Evolutionary conservation across 2,888 invertebrate genomes (phyloP).

Genomic region (Scaptodrosophila latifasciaeformis): DNA sequence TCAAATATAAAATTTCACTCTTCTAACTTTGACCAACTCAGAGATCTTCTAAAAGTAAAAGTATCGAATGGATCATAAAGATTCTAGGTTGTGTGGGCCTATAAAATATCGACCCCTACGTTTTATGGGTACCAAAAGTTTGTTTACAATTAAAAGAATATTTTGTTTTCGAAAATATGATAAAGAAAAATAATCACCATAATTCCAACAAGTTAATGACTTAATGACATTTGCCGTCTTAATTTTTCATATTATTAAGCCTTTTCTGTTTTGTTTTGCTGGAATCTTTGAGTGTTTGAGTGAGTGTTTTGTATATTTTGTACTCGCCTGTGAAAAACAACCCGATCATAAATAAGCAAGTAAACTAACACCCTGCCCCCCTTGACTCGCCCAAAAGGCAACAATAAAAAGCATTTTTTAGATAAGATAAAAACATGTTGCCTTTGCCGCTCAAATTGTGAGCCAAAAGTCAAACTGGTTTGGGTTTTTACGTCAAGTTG

Average conservation of each 20-base stretch:
- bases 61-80: too few species aligned
- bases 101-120: too few species aligned
- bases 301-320: not conserved
- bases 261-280: conserved; percentile 2
- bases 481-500: conserved; percentile 25
- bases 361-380: not conserved
- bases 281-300: not conserved
- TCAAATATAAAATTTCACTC: too few species aligned
- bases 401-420: conserved; percentile 25
- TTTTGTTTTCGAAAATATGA: too few species aligned
- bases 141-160: too few species aligned
- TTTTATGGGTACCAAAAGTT: too few species aligned
- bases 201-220: too few species aligned
- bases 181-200: too few species aligned
- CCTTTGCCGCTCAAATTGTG: too few species aligned
- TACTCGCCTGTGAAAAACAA: not conserved
- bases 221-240: conserved; percentile 54
- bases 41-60: too few species aligned
- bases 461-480: not conserved
- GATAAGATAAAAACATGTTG: conserved; percentile 35
- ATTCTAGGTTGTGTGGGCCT: too few species aligned
- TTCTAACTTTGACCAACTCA: too few species aligned
- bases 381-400: conserved; percentile 27
- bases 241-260: conserved; percentile 25
- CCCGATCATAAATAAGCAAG: not conserved